Conservation (phyloP, 2,797 vertebrate genomes). For the Diglossa cyanea region DNA sequence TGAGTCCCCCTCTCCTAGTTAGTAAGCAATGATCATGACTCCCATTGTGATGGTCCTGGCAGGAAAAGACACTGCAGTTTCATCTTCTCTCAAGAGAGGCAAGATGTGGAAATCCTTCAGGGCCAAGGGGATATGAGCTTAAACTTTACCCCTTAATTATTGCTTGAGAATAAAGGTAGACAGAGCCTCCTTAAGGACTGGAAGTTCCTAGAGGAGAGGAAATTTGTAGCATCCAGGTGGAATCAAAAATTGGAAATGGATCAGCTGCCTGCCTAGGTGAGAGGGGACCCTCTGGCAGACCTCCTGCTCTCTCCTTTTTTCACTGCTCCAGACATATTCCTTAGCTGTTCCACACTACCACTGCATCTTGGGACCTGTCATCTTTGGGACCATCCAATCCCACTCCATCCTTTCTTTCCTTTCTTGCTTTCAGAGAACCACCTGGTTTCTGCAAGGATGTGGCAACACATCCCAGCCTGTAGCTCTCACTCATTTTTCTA, state of each 20-base stretch:
- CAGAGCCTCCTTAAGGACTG: neutral
- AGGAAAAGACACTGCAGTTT: neutral
- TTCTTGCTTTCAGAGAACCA: neutral
- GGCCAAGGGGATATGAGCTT: neutral
- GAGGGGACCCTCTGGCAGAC: neutral
- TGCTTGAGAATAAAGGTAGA: neutral
- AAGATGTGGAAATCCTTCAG: neutral
- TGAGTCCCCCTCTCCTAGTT: neutral
- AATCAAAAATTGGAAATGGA: neutral
- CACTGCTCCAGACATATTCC: neutral
- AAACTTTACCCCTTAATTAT: neutral
- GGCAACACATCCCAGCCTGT: neutral
- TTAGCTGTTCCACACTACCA: neutral
- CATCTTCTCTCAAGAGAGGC: neutral
- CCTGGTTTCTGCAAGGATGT: neutral
- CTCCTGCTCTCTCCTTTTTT: neutral
- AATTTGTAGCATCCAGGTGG: neutral
- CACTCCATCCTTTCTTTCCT: neutral
- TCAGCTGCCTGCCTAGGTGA: neutral
- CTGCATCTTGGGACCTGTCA: neutral
- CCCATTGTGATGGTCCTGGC: neutral
- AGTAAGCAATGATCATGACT: neutral
- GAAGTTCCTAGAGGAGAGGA: neutral
- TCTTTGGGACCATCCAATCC: neutral
- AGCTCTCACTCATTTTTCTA: slow-evolving; percentile 24